Base-by-base conservation (phyloP, 2,888 invertebrate genomes). In the Platerodrilus igneus region DNA sequence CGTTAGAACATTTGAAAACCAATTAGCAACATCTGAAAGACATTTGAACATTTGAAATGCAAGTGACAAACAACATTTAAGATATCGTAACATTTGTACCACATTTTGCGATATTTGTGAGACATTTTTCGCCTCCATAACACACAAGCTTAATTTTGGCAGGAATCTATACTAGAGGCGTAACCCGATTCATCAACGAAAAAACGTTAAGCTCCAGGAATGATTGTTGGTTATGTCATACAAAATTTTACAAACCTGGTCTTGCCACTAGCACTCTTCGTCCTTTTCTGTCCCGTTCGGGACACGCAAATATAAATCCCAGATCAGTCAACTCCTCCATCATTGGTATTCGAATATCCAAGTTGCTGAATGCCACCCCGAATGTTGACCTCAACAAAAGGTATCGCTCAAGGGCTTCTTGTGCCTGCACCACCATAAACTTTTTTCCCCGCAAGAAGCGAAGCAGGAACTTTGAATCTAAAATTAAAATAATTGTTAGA, bases 361-460 rank as follows among this genome's bases (percentile, higher is more conserved):
- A 73, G 55, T 81, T 78, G 57, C 80, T 78, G 66, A 85, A 86
- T 37, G 81, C 80, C 26, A 83, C 81, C 39, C 82, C 81, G 67
- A 84, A 83, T 6, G 83, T 83, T 63, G 85, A 83, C 15, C 88
- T 74, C 37, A 88, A 73, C 9, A 85, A 72, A 25, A 89, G 71
- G 62, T 89, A 89, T 15, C 87, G 75, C 63, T 88, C 83, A 34
- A 86, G 73, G 13, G 83, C 81, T 56, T 84, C 83, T 59, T 86
- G 82, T 0, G 86, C 82, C 75, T 83, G 81, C 2, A 82, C 81
- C 0, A 88, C 80, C 59, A 83, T 83, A 69, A 81, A 88, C 61
- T 86, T 89, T 66, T 87, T 86, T 43, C 79, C 77, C n/a, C 88
- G 77, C 32, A 89, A 72, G 62, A 86, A 89, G 43, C 84, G 76